phyloP scores from a whole-genome alignment of 2,113 vertebrate genomes.

The Rhinolophus sinicus region DNA sequence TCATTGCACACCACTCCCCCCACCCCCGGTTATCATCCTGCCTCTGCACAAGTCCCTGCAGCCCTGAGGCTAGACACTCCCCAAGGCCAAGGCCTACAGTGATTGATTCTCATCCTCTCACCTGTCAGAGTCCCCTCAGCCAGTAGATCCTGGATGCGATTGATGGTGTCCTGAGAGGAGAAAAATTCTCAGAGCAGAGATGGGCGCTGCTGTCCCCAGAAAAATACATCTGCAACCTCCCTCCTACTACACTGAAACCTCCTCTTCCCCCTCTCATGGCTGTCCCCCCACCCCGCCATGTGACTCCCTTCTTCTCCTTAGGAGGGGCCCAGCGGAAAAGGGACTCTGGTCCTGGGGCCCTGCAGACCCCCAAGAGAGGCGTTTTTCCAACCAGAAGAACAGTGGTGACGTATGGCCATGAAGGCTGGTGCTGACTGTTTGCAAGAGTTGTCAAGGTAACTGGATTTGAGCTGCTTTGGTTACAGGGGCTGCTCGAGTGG shows the following conservation, averaged over 20 bases:
- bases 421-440: not conserved
- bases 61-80: not conserved
- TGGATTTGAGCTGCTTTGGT: not conserved
- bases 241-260: not conserved
- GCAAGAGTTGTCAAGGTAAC: constrained; percentile 11
- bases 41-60: not conserved
- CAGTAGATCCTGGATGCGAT: constrained; percentile 94
- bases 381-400: not conserved
- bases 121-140: constrained; percentile 95
- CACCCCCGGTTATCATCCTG: not conserved
- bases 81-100: not conserved
- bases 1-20: not conserved
- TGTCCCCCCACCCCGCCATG: not conserved
- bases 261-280: not conserved
- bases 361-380: not conserved
- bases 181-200: constrained; percentile 33
- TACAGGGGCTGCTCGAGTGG: not conserved
- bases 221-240: not conserved
- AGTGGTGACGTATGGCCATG: not conserved
- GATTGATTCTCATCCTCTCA: constrained; percentile 72
- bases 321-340: not conserved
- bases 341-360: not conserved
- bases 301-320: not conserved
- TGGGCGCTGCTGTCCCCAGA: not conserved
- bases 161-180: constrained; percentile 91